These are phyloP conservation scores for Coryphaenoides rupestris DNA, from an alignment of 2,113 vertebrate species.

Conservation along the genomic window DNA sequence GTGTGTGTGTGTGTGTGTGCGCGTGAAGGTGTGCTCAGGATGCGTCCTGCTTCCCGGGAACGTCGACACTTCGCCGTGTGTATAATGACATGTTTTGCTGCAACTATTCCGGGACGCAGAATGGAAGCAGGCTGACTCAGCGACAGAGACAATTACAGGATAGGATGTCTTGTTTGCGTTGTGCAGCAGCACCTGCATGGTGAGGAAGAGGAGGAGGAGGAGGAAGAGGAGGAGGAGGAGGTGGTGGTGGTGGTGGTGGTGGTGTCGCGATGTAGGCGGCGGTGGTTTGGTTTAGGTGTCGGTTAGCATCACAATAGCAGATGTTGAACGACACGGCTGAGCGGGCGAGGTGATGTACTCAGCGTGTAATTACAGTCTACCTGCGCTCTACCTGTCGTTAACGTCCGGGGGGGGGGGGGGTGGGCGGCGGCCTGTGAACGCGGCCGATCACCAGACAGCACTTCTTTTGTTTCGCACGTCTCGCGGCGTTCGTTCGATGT, in stretches of 20 bases:
- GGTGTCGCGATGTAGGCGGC: constrained; percentile 1
- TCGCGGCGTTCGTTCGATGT: too few species aligned
- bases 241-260: background rate
- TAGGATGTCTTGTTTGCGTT: constrained; percentile 34
- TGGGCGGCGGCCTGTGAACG: too few species aligned
- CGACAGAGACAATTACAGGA: constrained; percentile 46
- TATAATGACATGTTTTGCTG: constrained; percentile 40
- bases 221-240: too few species aligned
- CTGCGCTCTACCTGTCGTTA: constrained; percentile 6
- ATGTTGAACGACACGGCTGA: constrained; percentile 30
- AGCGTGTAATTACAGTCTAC: constrained; percentile 40
- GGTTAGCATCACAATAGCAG: constrained; percentile 27
- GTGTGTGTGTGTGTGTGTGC: too few species aligned
- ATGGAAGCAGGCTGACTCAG: constrained; percentile 46
- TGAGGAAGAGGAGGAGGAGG: too few species aligned
- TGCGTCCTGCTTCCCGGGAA: too few species aligned
- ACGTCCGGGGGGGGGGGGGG: constrained; percentile 15
- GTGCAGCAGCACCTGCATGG: constrained; percentile 6
- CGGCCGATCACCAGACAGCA: too few species aligned
- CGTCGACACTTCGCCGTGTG: too few species aligned
- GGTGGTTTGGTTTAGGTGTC: constrained; percentile 22
- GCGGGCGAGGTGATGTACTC: constrained; percentile 25
- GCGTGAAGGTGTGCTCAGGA: too few species aligned
- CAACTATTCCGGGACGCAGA: constrained; percentile 27
- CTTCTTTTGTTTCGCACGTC: background rate